Conservation (phyloP, 2,888 invertebrate genomes). For the Tenthredo amoena region DNA sequence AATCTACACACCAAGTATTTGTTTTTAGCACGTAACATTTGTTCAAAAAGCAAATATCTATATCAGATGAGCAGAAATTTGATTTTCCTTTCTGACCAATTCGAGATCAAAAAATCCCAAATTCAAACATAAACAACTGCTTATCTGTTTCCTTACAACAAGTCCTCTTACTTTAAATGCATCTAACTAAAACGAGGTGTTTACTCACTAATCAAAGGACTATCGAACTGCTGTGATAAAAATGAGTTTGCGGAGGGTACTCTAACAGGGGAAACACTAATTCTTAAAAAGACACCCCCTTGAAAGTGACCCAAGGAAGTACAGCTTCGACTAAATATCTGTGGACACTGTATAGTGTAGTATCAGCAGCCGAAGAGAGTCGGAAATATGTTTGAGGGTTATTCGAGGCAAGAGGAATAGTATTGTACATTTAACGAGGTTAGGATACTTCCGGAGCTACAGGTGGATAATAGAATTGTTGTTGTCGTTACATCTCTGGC, state of each 20-base stretch:
- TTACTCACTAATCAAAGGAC: neutral
- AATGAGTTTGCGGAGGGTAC: neutral
- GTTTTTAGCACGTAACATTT: too few relatives aligned
- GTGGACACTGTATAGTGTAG: neutral
- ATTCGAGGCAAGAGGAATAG: neutral
- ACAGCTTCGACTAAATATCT: neutral
- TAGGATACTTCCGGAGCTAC: constrained; percentile 28
- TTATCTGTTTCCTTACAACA: neutral
- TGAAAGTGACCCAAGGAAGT: neutral
- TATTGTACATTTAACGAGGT: neutral
- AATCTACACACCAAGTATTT: too few relatives aligned
- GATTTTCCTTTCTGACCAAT: neutral
- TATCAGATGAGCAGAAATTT: too few relatives aligned
- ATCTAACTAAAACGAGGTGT: neutral
- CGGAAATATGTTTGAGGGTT: neutral
- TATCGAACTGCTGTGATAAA: neutral
- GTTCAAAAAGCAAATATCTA: too few relatives aligned
- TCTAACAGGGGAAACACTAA: neutral
- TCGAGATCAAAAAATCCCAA: neutral
- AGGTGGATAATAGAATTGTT: constrained; percentile 34
- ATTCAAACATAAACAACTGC: neutral
- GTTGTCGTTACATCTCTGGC: constrained; percentile 21
- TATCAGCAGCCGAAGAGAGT: neutral
- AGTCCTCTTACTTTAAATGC: neutral
- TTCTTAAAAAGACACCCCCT: neutral